phyloP scores from a whole-genome alignment of 1,140 invertebrate species.

The Heliothis subflexa region DNA sequence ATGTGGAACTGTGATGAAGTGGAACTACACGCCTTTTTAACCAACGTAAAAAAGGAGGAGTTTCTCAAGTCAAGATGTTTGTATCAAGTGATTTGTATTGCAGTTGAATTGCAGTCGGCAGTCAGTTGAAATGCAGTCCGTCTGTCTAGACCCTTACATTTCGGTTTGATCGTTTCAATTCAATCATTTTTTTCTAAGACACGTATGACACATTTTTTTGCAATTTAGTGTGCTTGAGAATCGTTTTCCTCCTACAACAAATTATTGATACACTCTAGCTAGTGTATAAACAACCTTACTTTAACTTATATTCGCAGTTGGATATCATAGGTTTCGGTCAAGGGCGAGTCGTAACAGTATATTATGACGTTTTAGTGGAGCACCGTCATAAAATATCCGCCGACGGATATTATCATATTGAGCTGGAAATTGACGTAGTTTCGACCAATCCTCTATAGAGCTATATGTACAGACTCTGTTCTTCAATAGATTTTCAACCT shows the following conservation, averaged over 20 bases:
- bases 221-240: too few species aligned
- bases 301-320: not conserved
- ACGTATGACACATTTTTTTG: too few species aligned
- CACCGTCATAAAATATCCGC: slow-evolving; percentile 6
- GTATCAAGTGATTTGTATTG: not conserved
- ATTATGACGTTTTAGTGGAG: slow-evolving; percentile 16
- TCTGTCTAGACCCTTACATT: not conserved
- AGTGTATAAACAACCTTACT: not conserved
- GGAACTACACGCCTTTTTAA: slow-evolving; percentile 10
- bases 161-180: too few species aligned
- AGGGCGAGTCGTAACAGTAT: slow-evolving; percentile 22
- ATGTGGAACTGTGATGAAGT: slow-evolving; percentile 36
- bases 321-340: slow-evolving; percentile 3
- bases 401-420: slow-evolving; percentile 20
- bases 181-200: too few species aligned
- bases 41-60: too few species aligned
- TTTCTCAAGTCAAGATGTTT: not conserved
- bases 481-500: too few species aligned
- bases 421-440: not conserved
- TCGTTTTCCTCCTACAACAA: too few species aligned
- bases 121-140: too few species aligned
- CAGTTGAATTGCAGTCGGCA: not conserved
- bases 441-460: not conserved
- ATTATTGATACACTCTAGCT: not conserved
- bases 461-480: not conserved